A percentile compares a stretch with the other conserved stretches of the same genome.
phyloP scores from a whole-genome alignment of 1,140 invertebrate species.

The Musca vetustissima region DNA sequence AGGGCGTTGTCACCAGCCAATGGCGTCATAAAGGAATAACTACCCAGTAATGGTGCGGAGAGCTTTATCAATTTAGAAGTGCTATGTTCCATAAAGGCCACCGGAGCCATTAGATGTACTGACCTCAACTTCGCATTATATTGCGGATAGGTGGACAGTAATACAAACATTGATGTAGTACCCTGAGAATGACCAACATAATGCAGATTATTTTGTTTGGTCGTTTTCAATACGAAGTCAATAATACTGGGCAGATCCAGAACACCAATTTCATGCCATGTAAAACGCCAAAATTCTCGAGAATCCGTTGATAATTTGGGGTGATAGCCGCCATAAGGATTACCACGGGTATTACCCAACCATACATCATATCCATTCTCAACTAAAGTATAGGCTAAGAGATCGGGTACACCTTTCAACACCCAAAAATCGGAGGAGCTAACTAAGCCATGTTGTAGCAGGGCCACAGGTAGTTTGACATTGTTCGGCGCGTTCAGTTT shows the following conservation, averaged over 20 bases:
- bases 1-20: too few relatives aligned
- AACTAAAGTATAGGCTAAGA: conserved; percentile 39
- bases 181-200: conserved; percentile 70
- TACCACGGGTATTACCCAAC: conserved; percentile 66
- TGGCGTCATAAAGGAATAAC: too few relatives aligned
- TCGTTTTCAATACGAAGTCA: conserved; percentile 58
- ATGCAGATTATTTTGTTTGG: conserved; percentile 57
- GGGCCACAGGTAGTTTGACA: too few relatives aligned
- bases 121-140: conserved; percentile 62
- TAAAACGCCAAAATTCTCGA: conserved; percentile 59
- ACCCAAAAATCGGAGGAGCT: conserved; percentile 43
- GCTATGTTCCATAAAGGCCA: conserved; percentile 59
- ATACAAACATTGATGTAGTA: conserved; percentile 60
- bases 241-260: conserved; percentile 63
- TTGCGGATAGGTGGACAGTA: conserved; percentile 58
- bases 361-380: conserved; percentile 62
- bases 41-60: too few relatives aligned
- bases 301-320: conserved; percentile 30
- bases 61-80: too few relatives aligned
- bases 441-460: conserved; percentile 43
- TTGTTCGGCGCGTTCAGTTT: too few relatives aligned
- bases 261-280: conserved; percentile 66
- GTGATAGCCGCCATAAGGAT: conserved; percentile 65
- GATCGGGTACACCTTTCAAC: conserved; percentile 31
- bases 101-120: conserved; percentile 62